Percentiles rank a stretch among this genome's conserved stretches.
Conservation (phyloP, 2,797 vertebrate genomes). For the Cygnus olor region DNA sequence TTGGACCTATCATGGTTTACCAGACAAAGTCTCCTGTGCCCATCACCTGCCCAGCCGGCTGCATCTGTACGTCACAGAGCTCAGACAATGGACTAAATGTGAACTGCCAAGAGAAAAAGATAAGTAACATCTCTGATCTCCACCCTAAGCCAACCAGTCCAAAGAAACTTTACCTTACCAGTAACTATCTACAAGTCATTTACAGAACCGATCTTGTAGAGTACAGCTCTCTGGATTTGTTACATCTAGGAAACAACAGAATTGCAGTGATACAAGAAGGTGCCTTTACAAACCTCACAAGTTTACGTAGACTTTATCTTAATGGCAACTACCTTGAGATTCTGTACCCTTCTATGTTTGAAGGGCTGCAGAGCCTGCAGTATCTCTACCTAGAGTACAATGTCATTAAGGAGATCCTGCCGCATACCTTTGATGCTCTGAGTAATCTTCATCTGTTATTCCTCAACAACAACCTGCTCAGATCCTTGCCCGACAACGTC, state of each 20-base stretch:
- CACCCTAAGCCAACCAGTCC: constrained; percentile 92
- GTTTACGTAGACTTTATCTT: constrained; percentile 93
- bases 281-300: constrained; percentile 94
- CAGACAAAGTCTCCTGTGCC: constrained; percentile 96
- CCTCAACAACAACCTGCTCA: constrained; percentile 95
- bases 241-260: constrained; percentile 96
- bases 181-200: constrained; percentile 94
- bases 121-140: constrained; percentile 93
- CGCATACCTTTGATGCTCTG: constrained; percentile 90
- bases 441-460: constrained; percentile 95
- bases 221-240: constrained; percentile 92
- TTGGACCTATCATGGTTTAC: constrained; percentile 98
- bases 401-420: constrained; percentile 95
- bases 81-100: constrained; percentile 94
- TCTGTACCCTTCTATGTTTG: constrained; percentile 90
- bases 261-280: constrained; percentile 95
- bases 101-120: constrained; percentile 95
- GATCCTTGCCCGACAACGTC: constrained; percentile 90
- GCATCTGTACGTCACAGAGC: constrained; percentile 93
- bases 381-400: constrained; percentile 99
- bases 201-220: constrained; percentile 90
- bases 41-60: constrained; percentile 90
- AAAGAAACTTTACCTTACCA: constrained; percentile 97
- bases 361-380: constrained; percentile 92
- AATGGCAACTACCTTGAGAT: constrained; percentile 98